Evolutionary conservation across 2,797 vertebrate species (phyloP).

Genomic region (Sylvia borin): DNA sequence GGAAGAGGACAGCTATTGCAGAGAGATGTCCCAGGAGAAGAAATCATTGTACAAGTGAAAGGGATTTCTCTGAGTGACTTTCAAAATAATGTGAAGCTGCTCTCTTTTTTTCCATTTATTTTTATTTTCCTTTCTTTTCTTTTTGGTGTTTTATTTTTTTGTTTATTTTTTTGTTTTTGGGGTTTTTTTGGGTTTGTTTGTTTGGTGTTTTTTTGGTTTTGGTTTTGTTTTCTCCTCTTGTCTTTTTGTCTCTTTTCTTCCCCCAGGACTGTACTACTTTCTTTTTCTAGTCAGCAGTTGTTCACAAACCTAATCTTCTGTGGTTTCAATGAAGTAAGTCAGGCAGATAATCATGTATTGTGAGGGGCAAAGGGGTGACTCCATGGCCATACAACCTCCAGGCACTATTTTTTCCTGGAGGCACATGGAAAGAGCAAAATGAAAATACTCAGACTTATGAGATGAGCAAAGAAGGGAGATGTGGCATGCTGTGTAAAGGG

Average conservation of each 20-base stretch:
- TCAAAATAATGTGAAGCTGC: not conserved
- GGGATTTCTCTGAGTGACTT: not conserved
- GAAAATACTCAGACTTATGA: not conserved
- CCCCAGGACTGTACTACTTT: not conserved
- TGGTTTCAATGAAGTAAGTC: not conserved
- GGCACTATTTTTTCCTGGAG: not conserved
- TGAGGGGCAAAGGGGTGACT: not conserved
- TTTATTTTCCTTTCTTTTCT: rapidly evolving
- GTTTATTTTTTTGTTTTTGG: no score
- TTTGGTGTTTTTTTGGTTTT: no score
- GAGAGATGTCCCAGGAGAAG: slow-evolving; percentile 17
- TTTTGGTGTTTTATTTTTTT: no score
- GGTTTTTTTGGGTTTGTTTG: no score
- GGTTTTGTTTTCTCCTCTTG: not conserved
- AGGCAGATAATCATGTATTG: not conserved
- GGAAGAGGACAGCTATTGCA: slow-evolving; percentile 26
- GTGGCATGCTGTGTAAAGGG: not conserved
- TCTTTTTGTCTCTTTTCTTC: not conserved
- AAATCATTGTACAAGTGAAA: slow-evolving; percentile 12
- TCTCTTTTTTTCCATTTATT: rapidly evolving
- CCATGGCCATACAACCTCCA: not conserved
- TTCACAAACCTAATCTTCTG: not conserved
- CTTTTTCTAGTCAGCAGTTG: not conserved
- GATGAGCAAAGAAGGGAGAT: not conserved
- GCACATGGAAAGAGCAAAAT: not conserved